Evolutionary conservation across 2,888 invertebrate genomes (phyloP).

Genomic region (Apamea sordens): DNA sequence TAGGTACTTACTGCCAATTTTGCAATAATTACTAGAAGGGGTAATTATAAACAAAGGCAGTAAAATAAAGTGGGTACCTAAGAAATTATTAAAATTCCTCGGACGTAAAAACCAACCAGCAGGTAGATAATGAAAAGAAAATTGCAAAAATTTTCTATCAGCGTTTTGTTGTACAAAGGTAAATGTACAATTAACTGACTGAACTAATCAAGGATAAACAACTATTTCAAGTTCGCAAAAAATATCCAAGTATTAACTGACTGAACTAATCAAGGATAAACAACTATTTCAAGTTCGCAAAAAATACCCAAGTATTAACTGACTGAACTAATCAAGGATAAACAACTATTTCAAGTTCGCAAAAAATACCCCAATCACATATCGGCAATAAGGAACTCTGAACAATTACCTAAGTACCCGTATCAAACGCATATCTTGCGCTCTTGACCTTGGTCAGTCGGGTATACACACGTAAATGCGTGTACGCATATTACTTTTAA

Average conservation of each 20-base stretch:
- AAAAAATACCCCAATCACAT: conserved; percentile 26
- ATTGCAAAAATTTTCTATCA: not conserved
- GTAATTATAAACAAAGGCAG: conserved; percentile 4
- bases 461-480: conserved; percentile 47
- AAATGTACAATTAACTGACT: not conserved
- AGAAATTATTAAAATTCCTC: conserved; percentile 10
- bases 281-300: conserved; percentile 15
- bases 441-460: conserved; percentile 56
- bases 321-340: conserved; percentile 25
- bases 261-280: conserved; percentile 24
- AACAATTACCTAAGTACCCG: conserved; percentile 9
- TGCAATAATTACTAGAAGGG: conserved; percentile 15
- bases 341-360: conserved; percentile 6
- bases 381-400: conserved; percentile 43
- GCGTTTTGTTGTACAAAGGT: too few relatives aligned
- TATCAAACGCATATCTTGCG: conserved; percentile 22
- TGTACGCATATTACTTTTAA: conserved; percentile 54
- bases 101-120: conserved; percentile 2
- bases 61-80: conserved; percentile 14
- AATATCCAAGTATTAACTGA: conserved; percentile 9
- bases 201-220: conserved; percentile 25
- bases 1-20: not conserved
- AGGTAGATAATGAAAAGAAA: not conserved
- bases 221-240: conserved; percentile 18
- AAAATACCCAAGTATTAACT: conserved; percentile 14